A percentile compares a stretch with the other conserved stretches of the same genome.
These are phyloP conservation scores for Tolypeutes matacus DNA, from an alignment of 2,797 vertebrate species.

Conservation along the genomic window DNA sequence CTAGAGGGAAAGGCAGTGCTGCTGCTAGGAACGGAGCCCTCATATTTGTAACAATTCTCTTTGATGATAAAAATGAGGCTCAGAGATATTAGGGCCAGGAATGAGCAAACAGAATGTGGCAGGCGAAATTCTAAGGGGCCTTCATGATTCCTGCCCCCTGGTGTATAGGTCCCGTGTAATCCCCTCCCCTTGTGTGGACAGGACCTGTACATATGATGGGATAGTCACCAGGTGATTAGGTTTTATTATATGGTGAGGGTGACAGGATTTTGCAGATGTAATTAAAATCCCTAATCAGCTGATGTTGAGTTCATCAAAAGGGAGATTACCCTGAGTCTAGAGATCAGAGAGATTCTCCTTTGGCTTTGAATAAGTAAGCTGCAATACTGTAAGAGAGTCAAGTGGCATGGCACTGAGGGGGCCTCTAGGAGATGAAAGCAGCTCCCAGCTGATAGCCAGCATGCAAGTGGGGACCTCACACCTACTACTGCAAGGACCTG, in stretches of 20 bases:
- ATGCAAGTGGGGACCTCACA: neutral
- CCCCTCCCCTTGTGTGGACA: neutral
- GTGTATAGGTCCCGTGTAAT: neutral
- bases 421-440: neutral
- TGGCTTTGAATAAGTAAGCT: conserved; percentile 35
- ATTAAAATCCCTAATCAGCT: conserved; percentile 14
- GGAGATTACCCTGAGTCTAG: neutral
- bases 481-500: neutral
- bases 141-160: neutral
- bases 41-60: neutral
- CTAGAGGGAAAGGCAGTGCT: conserved; percentile 30
- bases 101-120: neutral
- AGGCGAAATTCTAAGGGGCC: neutral
- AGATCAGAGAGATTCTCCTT: conserved; percentile 20
- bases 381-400: conserved; percentile 14
- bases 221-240: neutral
- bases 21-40: neutral
- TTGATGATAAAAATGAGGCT: conserved; percentile 38
- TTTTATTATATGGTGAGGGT: neutral
- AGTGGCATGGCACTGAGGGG: neutral
- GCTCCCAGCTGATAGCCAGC: conserved; percentile 9
- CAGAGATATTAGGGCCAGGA: conserved; percentile 17
- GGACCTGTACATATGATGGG: neutral
- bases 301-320: conserved; percentile 25
- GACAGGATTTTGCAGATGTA: conserved; percentile 1